These are phyloP conservation scores for Atractosteus spatula DNA, from an alignment of 2,113 vertebrate genomes.

Conservation along the genomic window DNA sequence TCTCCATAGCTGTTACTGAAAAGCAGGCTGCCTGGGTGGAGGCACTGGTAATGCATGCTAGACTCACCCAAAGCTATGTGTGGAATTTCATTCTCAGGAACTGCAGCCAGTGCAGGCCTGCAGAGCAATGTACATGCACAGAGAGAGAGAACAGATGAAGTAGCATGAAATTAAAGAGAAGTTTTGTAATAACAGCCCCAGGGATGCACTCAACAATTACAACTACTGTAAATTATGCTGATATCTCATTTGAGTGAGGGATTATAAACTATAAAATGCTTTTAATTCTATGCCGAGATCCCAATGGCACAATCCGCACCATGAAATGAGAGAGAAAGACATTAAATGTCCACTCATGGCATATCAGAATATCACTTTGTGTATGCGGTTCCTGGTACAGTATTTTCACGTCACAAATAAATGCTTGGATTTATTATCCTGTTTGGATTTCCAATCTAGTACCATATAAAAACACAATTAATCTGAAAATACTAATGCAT, in stretches of 20 bases:
- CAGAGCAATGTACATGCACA: slow-evolving; percentile 7
- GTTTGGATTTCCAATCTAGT: too few species aligned
- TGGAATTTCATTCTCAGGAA: slow-evolving; percentile 30
- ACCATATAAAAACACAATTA: too few species aligned
- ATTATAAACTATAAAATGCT: too few species aligned
- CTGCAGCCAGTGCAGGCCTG: slow-evolving; percentile 26
- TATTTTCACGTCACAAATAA: too few species aligned
- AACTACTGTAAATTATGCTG: not conserved
- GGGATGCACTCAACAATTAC: not conserved
- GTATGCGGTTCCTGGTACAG: too few species aligned
- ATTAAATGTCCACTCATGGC: too few species aligned
- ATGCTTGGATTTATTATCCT: too few species aligned
- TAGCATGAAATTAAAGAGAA: not conserved
- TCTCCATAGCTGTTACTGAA: not conserved
- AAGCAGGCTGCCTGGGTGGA: not conserved
- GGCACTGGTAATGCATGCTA: slow-evolving; percentile 17
- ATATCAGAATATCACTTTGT: too few species aligned
- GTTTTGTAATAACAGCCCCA: not conserved
- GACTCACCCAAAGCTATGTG: slow-evolving; percentile 29
- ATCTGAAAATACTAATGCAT: too few species aligned
- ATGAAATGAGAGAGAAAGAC: too few species aligned
- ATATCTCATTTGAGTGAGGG: not conserved
- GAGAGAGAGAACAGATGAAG: not conserved
- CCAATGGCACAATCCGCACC: too few species aligned
- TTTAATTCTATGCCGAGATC: not conserved